phyloP scores from a whole-genome alignment of 1,140 invertebrate species.

The Drosophila busckii region DNA sequence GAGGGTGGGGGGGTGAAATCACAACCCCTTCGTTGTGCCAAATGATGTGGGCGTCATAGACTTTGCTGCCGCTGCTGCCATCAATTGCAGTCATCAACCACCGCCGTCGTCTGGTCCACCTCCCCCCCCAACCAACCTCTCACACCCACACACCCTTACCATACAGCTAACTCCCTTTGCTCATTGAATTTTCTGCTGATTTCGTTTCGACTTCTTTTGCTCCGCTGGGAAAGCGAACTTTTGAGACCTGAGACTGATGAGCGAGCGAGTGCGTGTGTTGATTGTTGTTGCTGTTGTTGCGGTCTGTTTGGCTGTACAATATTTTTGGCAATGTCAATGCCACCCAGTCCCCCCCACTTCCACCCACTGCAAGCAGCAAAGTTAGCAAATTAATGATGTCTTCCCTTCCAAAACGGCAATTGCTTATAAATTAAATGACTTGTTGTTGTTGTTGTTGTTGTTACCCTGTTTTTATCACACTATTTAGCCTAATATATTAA shows the following conservation, averaged over 20 bases:
- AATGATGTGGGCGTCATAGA: conserved; percentile 50
- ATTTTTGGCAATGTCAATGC: conserved; percentile 68
- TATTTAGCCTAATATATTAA: conserved; percentile 62
- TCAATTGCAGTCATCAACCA: conserved; percentile 76
- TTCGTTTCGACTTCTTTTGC: conserved; percentile 77
- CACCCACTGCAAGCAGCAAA: neutral
- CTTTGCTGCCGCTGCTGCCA: conserved; percentile 45
- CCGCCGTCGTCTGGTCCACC: conserved; percentile 38
- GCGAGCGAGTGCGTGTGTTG: conserved; percentile 32
- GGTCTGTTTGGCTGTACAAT: conserved; percentile 59
- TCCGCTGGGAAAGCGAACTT: conserved; percentile 73
- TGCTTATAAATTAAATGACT: conserved; percentile 60
- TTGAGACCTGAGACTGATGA: conserved; percentile 10
- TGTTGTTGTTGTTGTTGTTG: conserved; percentile 27
- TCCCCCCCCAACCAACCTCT: neutral
- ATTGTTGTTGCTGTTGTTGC: conserved; percentile 42
- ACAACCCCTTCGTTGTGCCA: conserved; percentile 60
- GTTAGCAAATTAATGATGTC: conserved; percentile 69
- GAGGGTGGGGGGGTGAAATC: too few relatives aligned
- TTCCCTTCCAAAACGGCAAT: conserved; percentile 54
- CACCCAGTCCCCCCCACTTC: conserved; percentile 1
- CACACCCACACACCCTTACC: neutral
- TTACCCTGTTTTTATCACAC: conserved; percentile 55
- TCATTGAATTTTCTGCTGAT: conserved; percentile 77
- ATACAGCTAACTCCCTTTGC: conserved; percentile 13